Base-by-base conservation (phyloP, 1,140 invertebrate genomes). In the Drosophila miranda region DNA sequence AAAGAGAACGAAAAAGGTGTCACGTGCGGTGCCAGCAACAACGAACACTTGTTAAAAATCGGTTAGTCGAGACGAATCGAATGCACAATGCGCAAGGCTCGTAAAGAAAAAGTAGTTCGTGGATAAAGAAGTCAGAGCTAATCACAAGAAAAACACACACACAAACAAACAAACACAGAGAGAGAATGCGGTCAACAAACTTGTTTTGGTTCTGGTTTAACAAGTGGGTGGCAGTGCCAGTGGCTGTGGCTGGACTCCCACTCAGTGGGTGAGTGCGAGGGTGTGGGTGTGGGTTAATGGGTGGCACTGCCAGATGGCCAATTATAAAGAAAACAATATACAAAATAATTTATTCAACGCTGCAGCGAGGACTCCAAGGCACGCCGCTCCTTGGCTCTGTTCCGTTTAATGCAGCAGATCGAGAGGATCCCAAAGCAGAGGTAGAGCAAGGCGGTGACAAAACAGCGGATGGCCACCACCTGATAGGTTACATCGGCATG, bases 121-220 rank as follows among this genome's bases (percentile, higher is more conserved):
- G 56, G 79, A 86, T 80, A 83, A 84, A 83, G 71, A 84, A 76
- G 72, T 60, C 76, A 73, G 86, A 75, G 81, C 70, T 75, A 75
- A 80, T 79, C 78, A 80, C 68, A 38, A 38, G 34, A 38, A 38
- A 38, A 38, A 38, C 9, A 34, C 30, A 34, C 30, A 34, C 30
- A 34, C 30, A 9, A 3, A 34, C 11, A 79, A 11, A 38, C 2
- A 34, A 3, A 11, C 30, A 34, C 30, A 34, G 9, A 9, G 30
- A 34, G 3, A 79, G 76, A 84, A 84, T 77, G 81, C 77, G 77
- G 78, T 77, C 81, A 80, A 87, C 77, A 84, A 84, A 84, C 81
- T 86, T 77, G 81, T 79, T 77, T 42, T 44, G 60, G 41, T 58
- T 38, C 48, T 77, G 57, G 49, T 23, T 74, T 50, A 46, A 23